Evolutionary conservation across 2,113 vertebrate genomes (phyloP).

Genomic region (Ranitomeya imitator): DNA sequence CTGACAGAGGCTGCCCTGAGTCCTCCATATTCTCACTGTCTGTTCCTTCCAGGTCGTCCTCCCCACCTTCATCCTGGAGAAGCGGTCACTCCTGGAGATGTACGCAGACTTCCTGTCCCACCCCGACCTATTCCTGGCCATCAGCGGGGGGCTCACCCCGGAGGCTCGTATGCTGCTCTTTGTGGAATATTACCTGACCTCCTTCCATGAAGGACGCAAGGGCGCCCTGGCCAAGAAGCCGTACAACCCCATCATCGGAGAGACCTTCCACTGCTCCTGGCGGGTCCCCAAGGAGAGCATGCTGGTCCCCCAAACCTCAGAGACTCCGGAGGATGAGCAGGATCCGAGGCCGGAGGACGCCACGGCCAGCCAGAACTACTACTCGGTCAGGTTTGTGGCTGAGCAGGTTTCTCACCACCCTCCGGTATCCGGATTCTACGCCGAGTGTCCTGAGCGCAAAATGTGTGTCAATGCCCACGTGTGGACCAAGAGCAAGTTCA

Average conservation of each 20-base stretch:
- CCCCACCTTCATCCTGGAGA: constrained; percentile 97
- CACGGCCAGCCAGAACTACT: constrained; percentile 68
- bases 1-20: neutral
- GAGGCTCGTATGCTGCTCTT: constrained; percentile 96
- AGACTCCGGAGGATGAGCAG: constrained; percentile 60
- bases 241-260: constrained; percentile 97
- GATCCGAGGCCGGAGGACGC: constrained; percentile 63
- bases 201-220: constrained; percentile 96
- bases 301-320: constrained; percentile 48
- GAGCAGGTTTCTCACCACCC: constrained; percentile 99
- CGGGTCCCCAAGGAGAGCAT: constrained; percentile 71
- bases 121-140: constrained; percentile 89
- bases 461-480: constrained; percentile 95
- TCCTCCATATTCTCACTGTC: too few species aligned
- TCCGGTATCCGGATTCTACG: constrained; percentile 97
- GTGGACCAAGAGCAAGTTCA: constrained; percentile 99
- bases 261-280: constrained; percentile 98
- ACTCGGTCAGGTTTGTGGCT: constrained; percentile 89
- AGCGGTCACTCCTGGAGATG: constrained; percentile 96
- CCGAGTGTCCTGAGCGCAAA: constrained; percentile 88
- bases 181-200: constrained; percentile 98
- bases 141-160: constrained; percentile 79
- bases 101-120: constrained; percentile 99
- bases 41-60: constrained; percentile 84
- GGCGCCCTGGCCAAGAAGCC: constrained; percentile 98